Percentiles rank a stretch among this genome's conserved stretches.
These are phyloP conservation scores for Percopsis transmontana DNA, from an alignment of 2,113 vertebrate genomes.

Conservation along the genomic window DNA sequence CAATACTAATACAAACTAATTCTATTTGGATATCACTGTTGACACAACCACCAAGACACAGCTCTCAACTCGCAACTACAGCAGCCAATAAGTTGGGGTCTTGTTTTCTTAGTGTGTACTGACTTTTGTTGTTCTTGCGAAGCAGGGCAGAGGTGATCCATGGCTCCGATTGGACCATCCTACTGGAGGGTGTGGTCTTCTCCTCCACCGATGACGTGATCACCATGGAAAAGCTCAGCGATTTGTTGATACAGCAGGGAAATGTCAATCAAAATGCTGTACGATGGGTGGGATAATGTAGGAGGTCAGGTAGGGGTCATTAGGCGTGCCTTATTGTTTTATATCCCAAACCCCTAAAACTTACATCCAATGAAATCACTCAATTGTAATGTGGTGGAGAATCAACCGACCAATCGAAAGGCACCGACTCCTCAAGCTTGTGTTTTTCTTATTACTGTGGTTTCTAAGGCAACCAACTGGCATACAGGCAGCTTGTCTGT, in stretches of 20 bases:
- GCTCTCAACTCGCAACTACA: not conserved
- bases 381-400: constrained; percentile 73
- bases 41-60: not conserved
- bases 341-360: constrained; percentile 66
- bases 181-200: constrained; percentile 78
- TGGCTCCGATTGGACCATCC: constrained; percentile 83
- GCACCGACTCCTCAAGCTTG: constrained; percentile 76
- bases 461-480: constrained; percentile 82
- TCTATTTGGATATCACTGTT: not conserved
- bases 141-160: constrained; percentile 80
- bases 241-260: constrained; percentile 67
- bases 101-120: constrained; percentile 58
- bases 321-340: constrained; percentile 20
- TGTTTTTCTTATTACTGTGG: constrained; percentile 72
- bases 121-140: constrained; percentile 83
- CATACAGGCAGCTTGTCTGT: constrained; percentile 76
- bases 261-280: constrained; percentile 61
- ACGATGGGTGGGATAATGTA: constrained; percentile 22
- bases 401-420: constrained; percentile 75
- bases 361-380: constrained; percentile 75
- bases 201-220: constrained; percentile 84
- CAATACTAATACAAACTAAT: not conserved
- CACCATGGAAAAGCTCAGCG: constrained; percentile 81
- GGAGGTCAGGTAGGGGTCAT: constrained; percentile 41
- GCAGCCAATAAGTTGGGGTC: not conserved